Evolutionary conservation across 2,797 vertebrate species (phyloP).

Genomic region (Vultur gryphus): DNA sequence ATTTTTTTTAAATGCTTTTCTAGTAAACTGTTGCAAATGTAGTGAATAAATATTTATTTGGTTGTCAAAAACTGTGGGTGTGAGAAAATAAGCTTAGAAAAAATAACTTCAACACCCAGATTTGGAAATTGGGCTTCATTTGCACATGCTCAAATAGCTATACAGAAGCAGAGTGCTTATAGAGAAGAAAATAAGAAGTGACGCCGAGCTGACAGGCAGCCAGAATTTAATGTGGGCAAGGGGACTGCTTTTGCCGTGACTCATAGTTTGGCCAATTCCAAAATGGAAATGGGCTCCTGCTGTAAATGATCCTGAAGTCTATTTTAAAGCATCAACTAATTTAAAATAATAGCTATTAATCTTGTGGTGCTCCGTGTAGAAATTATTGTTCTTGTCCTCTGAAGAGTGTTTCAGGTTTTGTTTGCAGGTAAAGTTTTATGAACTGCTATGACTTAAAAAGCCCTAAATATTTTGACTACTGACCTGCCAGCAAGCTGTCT

Average conservation of each 20-base stretch:
- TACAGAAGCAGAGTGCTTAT: background rate
- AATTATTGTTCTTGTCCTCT: background rate
- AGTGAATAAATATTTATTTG: conserved; percentile 60
- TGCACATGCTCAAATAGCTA: background rate
- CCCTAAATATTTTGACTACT: background rate
- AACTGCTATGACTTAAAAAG: background rate
- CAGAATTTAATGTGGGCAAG: background rate
- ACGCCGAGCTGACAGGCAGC: background rate
- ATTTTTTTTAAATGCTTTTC: conserved; percentile 41
- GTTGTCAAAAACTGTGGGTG: background rate
- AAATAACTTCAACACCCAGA: background rate
- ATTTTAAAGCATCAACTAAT: background rate
- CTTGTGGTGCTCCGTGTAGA: background rate
- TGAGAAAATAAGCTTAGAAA: conserved; percentile 4
- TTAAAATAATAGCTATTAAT: background rate
- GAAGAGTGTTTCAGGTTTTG: background rate
- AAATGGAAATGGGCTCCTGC: background rate
- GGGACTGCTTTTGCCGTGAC: background rate
- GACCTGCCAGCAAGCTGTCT: background rate
- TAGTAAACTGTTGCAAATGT: conserved; percentile 49
- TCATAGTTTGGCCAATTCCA: background rate
- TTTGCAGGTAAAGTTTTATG: background rate
- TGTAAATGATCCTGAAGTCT: background rate
- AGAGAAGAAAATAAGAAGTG: background rate
- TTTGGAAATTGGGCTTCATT: background rate